Percentiles rank a stretch among this genome's conserved stretches.
phyloP scores from a whole-genome alignment of 30 jellyfish, hydroid and myxozoan genomes.

The Hydractinia symbiolongicarpus region DNA sequence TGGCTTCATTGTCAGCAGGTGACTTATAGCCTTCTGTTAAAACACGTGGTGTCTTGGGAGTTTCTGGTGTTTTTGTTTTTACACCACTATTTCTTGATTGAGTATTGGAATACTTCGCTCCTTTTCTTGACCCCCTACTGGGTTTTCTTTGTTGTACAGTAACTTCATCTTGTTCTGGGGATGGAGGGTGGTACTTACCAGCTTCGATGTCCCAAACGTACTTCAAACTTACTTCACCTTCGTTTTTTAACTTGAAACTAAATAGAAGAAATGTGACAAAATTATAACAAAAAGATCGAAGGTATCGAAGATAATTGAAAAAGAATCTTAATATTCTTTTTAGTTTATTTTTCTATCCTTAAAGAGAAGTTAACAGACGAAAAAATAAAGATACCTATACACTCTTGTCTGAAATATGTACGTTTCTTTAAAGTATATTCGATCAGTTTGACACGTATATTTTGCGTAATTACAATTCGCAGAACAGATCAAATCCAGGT shows the following conservation, averaged over 20 bases:
- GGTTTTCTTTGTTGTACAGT: conserved; percentile 12
- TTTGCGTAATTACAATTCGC: conserved; percentile 63
- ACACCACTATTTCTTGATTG: conserved; percentile 18
- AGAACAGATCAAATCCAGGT: conserved; percentile 39
- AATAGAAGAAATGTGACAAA: neutral
- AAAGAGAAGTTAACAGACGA: neutral
- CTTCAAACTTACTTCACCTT: conserved; percentile 53
- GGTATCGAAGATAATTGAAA: neutral
- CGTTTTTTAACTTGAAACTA: conserved; percentile 63
- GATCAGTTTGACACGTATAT: conserved; percentile 31
- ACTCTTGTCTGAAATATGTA: conserved; percentile 68
- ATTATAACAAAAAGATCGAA: neutral
- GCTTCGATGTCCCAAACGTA: conserved; percentile 55
- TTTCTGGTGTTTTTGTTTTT: neutral
- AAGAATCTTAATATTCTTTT: neutral
- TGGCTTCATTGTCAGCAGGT: conserved; percentile 13
- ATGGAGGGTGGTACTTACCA: conserved; percentile 37
- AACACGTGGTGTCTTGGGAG: neutral
- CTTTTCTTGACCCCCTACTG: conserved; percentile 46
- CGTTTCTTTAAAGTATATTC: conserved; percentile 66
- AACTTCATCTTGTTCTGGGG: conserved; percentile 4
- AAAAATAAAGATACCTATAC: conserved; percentile 46
- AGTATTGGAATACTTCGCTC: neutral
- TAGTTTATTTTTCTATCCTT: too few relatives aligned
- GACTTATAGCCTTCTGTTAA: conserved; percentile 26